Evolutionary conservation across 1,140 invertebrate species (phyloP), one percentile per base, ranked within the genome.

Genomic region (Lordiphosa clarofinis): DNA sequence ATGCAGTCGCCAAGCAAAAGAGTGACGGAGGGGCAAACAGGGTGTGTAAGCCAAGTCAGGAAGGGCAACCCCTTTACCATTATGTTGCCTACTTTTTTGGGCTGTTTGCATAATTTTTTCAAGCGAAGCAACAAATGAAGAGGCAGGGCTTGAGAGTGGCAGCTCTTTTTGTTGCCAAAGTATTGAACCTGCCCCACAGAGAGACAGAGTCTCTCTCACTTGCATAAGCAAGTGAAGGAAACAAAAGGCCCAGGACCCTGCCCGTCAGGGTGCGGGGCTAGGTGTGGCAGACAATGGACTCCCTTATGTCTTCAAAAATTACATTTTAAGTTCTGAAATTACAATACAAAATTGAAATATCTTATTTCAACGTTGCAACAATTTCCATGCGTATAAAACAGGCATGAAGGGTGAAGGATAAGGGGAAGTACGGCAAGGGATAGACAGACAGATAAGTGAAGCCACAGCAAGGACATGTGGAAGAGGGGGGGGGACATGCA

Each of bases 271-370:
- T 28, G 24, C 4, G 19, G 5, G 12, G 11, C 6, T 10, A 39
- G 33, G n/a, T 13, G 37, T 19, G 21, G 6, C 54, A 49, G 42
- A 74, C 59, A 71, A 75, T 61, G 56, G 53, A 63, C 53, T 64
- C 56, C 56, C 65, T 56, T 60, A 58, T 79, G 67, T 75, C 56
- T 81, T 55, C 75, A 81, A 71, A 81, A 79, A 81, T 81, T 81
- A 70, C 73, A 78, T 79, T 74, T 60, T 74, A 74, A 56, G 78
- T 81, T 66, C 61, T 75, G 66, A 79, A 79, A 81, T 79, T 79
- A 79, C 75, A 79, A 74, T 73, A 70, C 69, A 57, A 82, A 84
- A 82, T 82, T 82, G 73, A 84, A 82, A 82, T 82, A 82, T 82
- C 73, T 82, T 63, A 82, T 82, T 84, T 69, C 76, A 73, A 61